A percentile compares a stretch with the other conserved stretches of the same genome.
Evolutionary conservation across 2,113 vertebrate species (phyloP).

Genomic region (Mionectes macconnelli): DNA sequence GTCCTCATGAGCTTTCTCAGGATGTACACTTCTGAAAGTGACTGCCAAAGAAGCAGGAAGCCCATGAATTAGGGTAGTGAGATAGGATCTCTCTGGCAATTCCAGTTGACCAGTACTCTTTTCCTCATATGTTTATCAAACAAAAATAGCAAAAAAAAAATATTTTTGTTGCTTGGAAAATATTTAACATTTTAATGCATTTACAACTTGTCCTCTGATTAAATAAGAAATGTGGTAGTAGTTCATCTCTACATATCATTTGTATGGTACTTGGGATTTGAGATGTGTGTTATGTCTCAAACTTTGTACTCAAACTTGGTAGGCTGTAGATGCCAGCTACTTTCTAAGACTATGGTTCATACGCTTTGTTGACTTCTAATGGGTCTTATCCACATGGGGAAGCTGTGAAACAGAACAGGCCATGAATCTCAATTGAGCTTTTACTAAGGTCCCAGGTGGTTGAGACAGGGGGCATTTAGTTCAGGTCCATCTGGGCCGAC

Average conservation of each 20-base stretch:
- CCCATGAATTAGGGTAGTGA: not conserved
- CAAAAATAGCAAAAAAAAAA: not conserved
- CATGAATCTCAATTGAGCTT: not conserved
- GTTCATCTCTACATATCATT: not conserved
- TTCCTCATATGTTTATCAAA: not conserved
- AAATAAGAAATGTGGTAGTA: not conserved
- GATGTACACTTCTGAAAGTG: not conserved
- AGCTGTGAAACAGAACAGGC: not conserved
- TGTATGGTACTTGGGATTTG: not conserved
- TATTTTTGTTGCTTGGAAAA: not conserved
- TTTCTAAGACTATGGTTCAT: not conserved
- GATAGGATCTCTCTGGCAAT: not conserved
- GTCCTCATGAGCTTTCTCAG: not conserved
- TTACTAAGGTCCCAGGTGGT: not conserved
- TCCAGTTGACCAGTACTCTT: not conserved
- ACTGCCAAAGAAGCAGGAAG: not conserved
- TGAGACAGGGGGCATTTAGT: not conserved
- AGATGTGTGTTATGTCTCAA: not conserved
- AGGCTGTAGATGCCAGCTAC: not conserved
- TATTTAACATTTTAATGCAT: not conserved
- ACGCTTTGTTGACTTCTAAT: not conserved
- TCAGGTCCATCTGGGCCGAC: not conserved
- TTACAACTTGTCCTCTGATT: not conserved
- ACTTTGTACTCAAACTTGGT: not conserved
- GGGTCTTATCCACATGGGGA: not conserved